Base-by-base conservation (phyloP, 2,888 invertebrate genomes). In the Lysandra coridon region DNA sequence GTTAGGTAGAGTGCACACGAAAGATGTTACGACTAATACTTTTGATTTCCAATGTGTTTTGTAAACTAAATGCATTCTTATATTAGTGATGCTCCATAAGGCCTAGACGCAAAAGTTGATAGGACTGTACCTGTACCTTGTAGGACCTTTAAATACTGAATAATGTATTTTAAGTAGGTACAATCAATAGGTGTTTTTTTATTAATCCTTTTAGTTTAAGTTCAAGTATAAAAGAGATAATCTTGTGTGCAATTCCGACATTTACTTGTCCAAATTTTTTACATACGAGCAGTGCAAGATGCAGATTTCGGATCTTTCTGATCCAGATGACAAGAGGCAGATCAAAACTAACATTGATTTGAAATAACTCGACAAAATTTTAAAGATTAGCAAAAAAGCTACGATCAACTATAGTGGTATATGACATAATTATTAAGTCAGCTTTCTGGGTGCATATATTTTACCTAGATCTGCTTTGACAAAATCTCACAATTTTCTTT, bases 1-100 rank as follows among this genome's bases (percentile, higher is more conserved):
- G 17, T 76, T 76, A 76, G 76, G 76, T 49, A 49, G 30, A 76
- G 76, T 57, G 57, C 76, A 76, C 76, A 76, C 57, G 33, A 76
- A 76, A 49, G 76, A 76, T 53, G 30, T 57, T 10, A 30, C 33
- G 30, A 17, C 30, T 1, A 30, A 44, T 74, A 74, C 40, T 74
- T 74, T 74, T 44, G 73, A 74, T 74, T 74, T 44, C 4, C 40
- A 74, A 10, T 10, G 17, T 74, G 74, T 74, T 73, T 74, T 74
- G 44, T 7, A 44, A 73, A 40, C 73, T 73, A 40, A 74, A 44
- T 74, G 37, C 69, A 69, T 69, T 69, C 33, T 64, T 64, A 64
- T 33, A 69, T 69, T 69, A 69, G 14, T 69, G 14, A 69, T 14
- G 69, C 69, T 69, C 69, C 69, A 69, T 37, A 33, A 69, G 33